A percentile compares a stretch with the other conserved stretches of the same genome.
These are phyloP conservation scores for Tichodroma muraria DNA, from an alignment of 2,113 vertebrate species.

Conservation along the genomic window DNA sequence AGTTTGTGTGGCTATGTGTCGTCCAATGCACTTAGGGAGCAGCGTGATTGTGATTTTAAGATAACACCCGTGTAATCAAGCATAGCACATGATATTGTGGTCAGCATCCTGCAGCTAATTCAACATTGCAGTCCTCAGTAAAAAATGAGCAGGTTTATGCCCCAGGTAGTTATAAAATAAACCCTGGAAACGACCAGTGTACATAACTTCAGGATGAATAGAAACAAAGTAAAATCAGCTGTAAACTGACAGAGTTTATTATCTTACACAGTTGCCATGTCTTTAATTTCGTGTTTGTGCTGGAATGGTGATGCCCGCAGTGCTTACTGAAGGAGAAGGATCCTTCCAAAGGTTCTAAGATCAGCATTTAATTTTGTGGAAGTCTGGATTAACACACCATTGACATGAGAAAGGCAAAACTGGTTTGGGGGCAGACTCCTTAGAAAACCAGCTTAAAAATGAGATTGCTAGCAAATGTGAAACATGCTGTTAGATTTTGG, in stretches of 20 bases:
- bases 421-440: neutral
- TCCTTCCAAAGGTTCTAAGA: neutral
- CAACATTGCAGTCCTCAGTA: neutral
- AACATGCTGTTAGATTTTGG: conserved; percentile 4
- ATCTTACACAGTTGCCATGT: neutral
- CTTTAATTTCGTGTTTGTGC: neutral
- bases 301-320: neutral
- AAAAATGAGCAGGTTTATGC: neutral
- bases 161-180: neutral
- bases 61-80: neutral
- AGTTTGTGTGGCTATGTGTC: neutral
- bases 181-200: neutral
- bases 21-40: neutral
- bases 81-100: neutral
- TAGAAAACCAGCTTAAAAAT: neutral
- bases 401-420: neutral
- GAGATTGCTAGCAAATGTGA: neutral
- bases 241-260: neutral
- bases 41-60: neutral
- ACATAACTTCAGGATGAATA: neutral
- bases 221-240: neutral
- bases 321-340: neutral
- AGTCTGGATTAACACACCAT: neutral
- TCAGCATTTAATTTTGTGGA: neutral
- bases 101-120: neutral